Evolutionary conservation across 2,888 invertebrate genomes (phyloP).

Genomic region (Molorchus minor): DNA sequence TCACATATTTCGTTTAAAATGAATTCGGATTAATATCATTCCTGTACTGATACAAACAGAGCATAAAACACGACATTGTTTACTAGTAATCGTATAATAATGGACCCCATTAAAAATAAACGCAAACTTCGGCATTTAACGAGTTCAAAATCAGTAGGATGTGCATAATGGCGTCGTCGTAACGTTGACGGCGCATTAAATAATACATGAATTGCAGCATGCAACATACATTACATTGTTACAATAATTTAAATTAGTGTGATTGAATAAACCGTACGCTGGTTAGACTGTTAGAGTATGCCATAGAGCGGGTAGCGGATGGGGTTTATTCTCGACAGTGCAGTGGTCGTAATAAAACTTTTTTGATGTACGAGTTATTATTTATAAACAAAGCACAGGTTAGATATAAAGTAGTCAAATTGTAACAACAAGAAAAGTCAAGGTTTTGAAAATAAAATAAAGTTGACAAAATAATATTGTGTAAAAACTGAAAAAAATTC

Average conservation of each 20-base stretch:
- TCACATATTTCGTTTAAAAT: not conserved
- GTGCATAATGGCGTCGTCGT: conserved; percentile 43
- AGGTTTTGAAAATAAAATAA: no score
- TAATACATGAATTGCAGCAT: conserved; percentile 45
- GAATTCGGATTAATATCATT: conserved; percentile 12
- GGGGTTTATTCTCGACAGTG: no score
- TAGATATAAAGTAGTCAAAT: no score
- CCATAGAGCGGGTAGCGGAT: not conserved
- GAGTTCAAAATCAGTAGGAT: conserved; percentile 35
- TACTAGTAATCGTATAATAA: conserved; percentile 26
- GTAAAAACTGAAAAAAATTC: no score
- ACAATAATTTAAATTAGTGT: conserved; percentile 48
- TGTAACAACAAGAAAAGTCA: no score
- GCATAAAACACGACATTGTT: conserved; percentile 26
- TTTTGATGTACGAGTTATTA: no score
- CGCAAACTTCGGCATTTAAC: conserved; percentile 27
- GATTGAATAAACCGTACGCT: conserved; percentile 40
- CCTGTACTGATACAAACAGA: conserved; percentile 12
- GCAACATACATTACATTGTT: conserved; percentile 47
- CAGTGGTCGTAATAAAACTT: no score
- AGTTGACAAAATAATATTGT: no score
- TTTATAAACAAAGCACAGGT: no score
- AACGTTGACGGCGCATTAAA: conserved; percentile 43
- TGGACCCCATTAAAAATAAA: conserved; percentile 22
- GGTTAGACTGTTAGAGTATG: conserved; percentile 1